Base-by-base conservation (phyloP, 2,888 invertebrate species). In the Cataglyphis rosenhaueri region DNA sequence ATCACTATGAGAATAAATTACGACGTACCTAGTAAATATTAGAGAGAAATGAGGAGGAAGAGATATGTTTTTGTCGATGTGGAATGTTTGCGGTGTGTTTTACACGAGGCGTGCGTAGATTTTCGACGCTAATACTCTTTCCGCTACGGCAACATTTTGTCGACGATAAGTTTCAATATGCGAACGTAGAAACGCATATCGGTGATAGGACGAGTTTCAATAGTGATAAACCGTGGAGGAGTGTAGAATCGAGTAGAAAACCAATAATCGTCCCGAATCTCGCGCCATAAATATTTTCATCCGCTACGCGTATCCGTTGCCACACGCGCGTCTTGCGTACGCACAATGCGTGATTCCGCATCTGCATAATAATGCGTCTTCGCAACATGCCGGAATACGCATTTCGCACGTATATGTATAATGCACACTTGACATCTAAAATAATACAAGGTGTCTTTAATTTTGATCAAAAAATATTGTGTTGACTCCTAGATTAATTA, bases 241-340 rank as follows among this genome's bases (percentile, higher is more conserved):
- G 35, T 35, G 73, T 75, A 70, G 73, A 79, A 85, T 84, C 84
- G 85, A 81, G 76, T 73, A 76, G 81, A 84, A 84, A 78, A 79
- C 71, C 84, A 71, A 85, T 85, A 84, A 84, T 83, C 66, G 81
- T 76, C 44, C 66, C 21, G 81, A 81, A 84, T 84, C 52, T 59
- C 71, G 35, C 75, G 29, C 38, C 48, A 59, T 74, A 75, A 82
- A 82, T 70, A 82, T 84, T 84, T 75, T 41, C 38, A 64, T 75
- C 64, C 75, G 59, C 48, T 21, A 29, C 41, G n/a, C 25, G 52
- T 61, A 61, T 52, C 25, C 41, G 32, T 73, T 64, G 52, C 55
- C 25, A 44, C n/a, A 25, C 35, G 21, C 38, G 52, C 62, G 62
- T n/a, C 52, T 74, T 62, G 70, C 48, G 25, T 35, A 68, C 66